phyloP scores from a whole-genome alignment of 2,797 vertebrate genomes.

The Cygnus olor region DNA sequence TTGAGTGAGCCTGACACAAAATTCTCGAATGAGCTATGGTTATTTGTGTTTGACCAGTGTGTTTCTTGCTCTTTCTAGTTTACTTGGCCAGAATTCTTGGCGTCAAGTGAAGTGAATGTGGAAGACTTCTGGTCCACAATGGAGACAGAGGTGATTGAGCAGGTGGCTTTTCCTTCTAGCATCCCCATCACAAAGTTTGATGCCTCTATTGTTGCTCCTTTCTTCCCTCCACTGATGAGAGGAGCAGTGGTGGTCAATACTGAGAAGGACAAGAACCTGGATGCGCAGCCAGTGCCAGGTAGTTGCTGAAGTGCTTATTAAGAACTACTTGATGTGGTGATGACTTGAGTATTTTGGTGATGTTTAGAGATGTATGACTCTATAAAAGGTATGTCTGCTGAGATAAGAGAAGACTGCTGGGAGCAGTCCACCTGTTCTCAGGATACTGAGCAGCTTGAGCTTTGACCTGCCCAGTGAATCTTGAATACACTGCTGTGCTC shows the following conservation, averaged over 20 bases:
- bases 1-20: neutral
- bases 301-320: constrained; percentile 13
- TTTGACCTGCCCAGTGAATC: neutral
- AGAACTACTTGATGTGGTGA: neutral
- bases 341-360: neutral
- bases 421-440: neutral
- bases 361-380: neutral
- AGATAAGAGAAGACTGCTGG: neutral
- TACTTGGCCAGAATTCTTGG: constrained; percentile 92
- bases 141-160: constrained; percentile 97
- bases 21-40: neutral
- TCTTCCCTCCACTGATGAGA: constrained; percentile 95
- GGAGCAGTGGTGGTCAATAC: constrained; percentile 90
- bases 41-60: neutral
- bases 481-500: neutral
- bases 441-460: neutral
- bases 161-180: constrained; percentile 90
- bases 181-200: constrained; percentile 96
- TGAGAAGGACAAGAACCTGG: constrained; percentile 90
- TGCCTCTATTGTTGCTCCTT: constrained; percentile 95
- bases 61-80: constrained; percentile 81
- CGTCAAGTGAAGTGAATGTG: constrained; percentile 92
- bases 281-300: constrained; percentile 82
- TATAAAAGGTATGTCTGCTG: accelerated
- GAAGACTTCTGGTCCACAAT: constrained; percentile 98